These are phyloP conservation scores for Amphipyra berbera DNA, from an alignment of 2,888 invertebrate genomes.

Conservation along the genomic window DNA sequence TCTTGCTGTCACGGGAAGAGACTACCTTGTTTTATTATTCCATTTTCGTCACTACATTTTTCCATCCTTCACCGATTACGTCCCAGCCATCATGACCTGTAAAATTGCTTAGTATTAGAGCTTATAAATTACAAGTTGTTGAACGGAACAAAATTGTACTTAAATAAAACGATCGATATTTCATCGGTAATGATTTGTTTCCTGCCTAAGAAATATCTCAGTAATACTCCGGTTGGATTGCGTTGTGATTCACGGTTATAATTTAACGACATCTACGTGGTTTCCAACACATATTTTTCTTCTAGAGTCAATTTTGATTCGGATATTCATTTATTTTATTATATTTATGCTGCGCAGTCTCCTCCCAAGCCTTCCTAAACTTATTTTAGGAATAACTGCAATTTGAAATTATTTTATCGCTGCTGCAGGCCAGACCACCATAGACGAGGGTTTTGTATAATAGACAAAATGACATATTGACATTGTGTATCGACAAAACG, in stretches of 20 bases:
- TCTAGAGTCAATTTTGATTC: conserved; percentile 33
- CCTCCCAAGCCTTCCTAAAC: no score
- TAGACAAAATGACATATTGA: no score
- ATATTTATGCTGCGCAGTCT: neutral
- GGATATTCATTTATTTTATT: conserved; percentile 20
- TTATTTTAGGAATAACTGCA: no score
- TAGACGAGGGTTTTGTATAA: no score
- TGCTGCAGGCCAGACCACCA: no score
- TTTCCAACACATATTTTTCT: conserved; percentile 36
- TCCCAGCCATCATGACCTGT: conserved; percentile 25
- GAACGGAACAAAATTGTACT: conserved; percentile 55
- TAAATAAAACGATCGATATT: conserved; percentile 63
- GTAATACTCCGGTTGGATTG: conserved; percentile 47
- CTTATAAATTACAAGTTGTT: conserved; percentile 48
- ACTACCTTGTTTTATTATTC: no score
- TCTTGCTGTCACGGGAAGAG: no score
- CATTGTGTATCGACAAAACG: no score
- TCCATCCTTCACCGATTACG: conserved; percentile 19
- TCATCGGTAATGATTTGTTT: conserved; percentile 60
- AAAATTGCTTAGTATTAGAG: conserved; percentile 42
- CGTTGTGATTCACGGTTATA: conserved; percentile 50
- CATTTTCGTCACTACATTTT: neutral
- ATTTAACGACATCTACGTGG: conserved; percentile 52
- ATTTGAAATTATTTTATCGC: no score
- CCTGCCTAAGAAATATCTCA: conserved; percentile 60